A percentile compares a stretch with the other conserved stretches of the same genome.
These are phyloP conservation scores for Xestia rhomboidea DNA, from an alignment of 2,888 invertebrate species.

Conservation along the genomic window DNA sequence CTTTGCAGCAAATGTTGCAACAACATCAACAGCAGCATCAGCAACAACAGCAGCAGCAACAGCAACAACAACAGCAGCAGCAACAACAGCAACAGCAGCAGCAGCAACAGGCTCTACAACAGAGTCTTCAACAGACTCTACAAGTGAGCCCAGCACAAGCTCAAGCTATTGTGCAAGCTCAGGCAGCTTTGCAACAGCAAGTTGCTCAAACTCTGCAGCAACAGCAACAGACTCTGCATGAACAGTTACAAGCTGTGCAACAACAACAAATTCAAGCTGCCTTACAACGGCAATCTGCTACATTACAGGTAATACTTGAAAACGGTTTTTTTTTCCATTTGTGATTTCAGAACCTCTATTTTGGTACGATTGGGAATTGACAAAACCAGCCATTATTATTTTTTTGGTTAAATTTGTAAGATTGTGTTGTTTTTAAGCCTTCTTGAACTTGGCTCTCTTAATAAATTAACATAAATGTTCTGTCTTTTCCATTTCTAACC, in stretches of 20 bases:
- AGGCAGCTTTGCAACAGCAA: constrained; percentile 87
- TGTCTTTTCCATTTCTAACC: not conserved
- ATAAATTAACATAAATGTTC: not conserved
- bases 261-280: constrained; percentile 89
- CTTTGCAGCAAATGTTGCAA: constrained; percentile 76
- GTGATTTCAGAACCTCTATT: not conserved
- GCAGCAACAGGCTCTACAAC: constrained; percentile 80
- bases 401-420: not conserved
- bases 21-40: constrained; percentile 78
- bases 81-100: constrained; percentile 77
- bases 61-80: constrained; percentile 75
- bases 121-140: constrained; percentile 83
- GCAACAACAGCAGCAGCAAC: constrained; percentile 76
- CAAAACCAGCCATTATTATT: not conserved
- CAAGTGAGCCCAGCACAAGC: constrained; percentile 88
- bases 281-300: constrained; percentile 86
- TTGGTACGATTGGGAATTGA: not conserved
- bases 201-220: constrained; percentile 87
- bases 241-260: constrained; percentile 87
- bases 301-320: constrained; percentile 79
- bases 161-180: constrained; percentile 86
- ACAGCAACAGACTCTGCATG: constrained; percentile 86
- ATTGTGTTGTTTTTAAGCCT: not conserved
- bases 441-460: not conserved
- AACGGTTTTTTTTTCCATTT: not conserved